Evolutionary conservation across 1,140 invertebrate species (phyloP), one percentile per base, ranked within the genome.

Genomic region (Delia radicum): DNA sequence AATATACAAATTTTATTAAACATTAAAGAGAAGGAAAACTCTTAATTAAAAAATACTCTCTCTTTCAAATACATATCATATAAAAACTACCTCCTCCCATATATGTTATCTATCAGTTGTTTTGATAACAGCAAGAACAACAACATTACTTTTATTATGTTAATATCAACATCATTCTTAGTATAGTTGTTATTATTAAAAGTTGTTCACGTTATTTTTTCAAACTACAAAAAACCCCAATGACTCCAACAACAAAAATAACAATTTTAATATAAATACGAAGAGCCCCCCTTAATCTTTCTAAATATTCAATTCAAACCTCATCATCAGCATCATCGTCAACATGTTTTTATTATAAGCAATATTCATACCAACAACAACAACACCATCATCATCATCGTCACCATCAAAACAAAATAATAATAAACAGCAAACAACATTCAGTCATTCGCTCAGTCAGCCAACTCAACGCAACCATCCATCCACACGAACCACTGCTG

Each of bases 381-480:
- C 29, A 63, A 27, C 15, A 63, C 15, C 62, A 63, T 15, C 62
- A 62, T 2, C 21, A 61, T 21, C 8, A n/a, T n/a, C n/a, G n/a
- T 4, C 46, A 55, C n/a, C 29, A 33, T 33, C 29, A 29, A 29
- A 65, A 26, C 61, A 65, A 29, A 26, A 29, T 26, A 13, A 65
- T 65, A 28, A 29, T 65, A 65, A 33, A 21, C 63, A 67, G 24
- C 65, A 69, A 65, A 69, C 29, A 69, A 69, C n/a, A 21, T n/a
- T 21, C 29, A 10, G 24, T 28, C 62, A 33, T 3, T n/a, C 63
- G 4, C 15, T 2, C 63, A 69, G 3, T 10, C 29, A 69, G 18
- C 3, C n/a, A 33, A 29, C 4, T 2, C 27, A 29, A 10, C 7
- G 0, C 21, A 55, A 55, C 48, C 48, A 55, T 6, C 48, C 48